Base-by-base conservation (phyloP, 2,113 vertebrate genomes). In the Hyla sarda region DNA sequence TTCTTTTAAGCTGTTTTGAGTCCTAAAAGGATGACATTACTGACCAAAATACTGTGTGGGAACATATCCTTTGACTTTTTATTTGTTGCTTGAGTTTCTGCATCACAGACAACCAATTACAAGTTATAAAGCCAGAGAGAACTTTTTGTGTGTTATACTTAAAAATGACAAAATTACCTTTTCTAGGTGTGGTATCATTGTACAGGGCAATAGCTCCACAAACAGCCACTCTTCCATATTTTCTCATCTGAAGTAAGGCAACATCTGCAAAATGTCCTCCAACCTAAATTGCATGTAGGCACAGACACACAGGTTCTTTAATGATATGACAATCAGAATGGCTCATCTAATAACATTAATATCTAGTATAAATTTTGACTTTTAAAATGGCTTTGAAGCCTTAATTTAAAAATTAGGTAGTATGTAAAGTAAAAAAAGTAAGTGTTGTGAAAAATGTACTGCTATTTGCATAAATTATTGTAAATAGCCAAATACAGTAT, bases 151-250 rank as follows among this genome's bases (percentile, higher is more conserved):
- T 21, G 5, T 67, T 17, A 19, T 34, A 6, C 23, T 25, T 74
- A 48, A 3, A 77, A 32, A 54, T 34, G 30, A 16, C 19, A 65
- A 12, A 69, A 3, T n/a, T 82, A 98, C 97, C 97, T 92, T 90
- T 95, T 86, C 96, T 94, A 19, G 92, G 92, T 0, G 86, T 34
- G 0, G 89, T 82, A 52, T 94, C 91, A 77, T 98, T 97, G 89
- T 98, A 98, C 0, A 89, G 87, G 12, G 96, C 95, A 85, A 98
- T 96, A 19, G 94, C 91, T 17, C 97, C 97, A 88, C 97, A 98
- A 13, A 97, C 52, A 8, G 96, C 97, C 89, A 97, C 94, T 90
- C 95, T 95, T 86, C 97, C 97, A 28, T 91, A 95, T 52, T 88
- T 87, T 87, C 95, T 98, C 96, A 98, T 98, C 12, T 97, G 96